Base-by-base conservation (phyloP, 2,113 vertebrate species). In the Neomonachus schauinslandi region DNA sequence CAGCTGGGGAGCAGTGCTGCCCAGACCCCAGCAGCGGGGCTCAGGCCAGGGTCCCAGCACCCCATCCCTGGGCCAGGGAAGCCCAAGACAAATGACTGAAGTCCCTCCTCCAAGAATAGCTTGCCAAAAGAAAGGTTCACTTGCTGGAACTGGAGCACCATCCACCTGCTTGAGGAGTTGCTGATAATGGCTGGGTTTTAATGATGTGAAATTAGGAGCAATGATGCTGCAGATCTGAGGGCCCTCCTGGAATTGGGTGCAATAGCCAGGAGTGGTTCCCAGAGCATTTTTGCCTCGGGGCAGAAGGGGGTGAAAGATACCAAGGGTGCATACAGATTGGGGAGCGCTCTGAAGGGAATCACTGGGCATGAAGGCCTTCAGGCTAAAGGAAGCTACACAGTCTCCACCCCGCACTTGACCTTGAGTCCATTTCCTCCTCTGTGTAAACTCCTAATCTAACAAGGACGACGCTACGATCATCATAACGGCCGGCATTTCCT, bases 11-110 rank as follows among this genome's bases (percentile, higher is more conserved):
- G 12, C 3, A 18, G 16, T 0, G 4, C 31, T 0, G 0, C 21
- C 74, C 42, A 83, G 61, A 36, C 36, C 39, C 61, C 33, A 18
- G 59, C 31, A 1, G 3, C 31, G 33, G 26, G 26, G 18, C 15
- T 63, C 31, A 22, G 36, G 19, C 86, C 81, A 14, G 49, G 39
- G 8, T 15, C 57, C 28, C 51, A 81, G 42, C 11, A 0, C 61
- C 19, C 57, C 5, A 0, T 42, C 11, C 65, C 89, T 33, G 74
- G 74, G 74, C 76, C 86, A 65, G 51, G 42, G 22, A 80, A 13
- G 13, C 36, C 3, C 0, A 1, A 46, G 26, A 26, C 67, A 26
- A 53, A 4, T 0, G 0, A 6, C 18, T 1, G 4, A 24, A 26
- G 36, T 22, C 24, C 1, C 0, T 1, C 36, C 22, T 81, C 69